Conservation (phyloP, 2,797 vertebrate genomes). For the Muscicapa striata region DNA sequence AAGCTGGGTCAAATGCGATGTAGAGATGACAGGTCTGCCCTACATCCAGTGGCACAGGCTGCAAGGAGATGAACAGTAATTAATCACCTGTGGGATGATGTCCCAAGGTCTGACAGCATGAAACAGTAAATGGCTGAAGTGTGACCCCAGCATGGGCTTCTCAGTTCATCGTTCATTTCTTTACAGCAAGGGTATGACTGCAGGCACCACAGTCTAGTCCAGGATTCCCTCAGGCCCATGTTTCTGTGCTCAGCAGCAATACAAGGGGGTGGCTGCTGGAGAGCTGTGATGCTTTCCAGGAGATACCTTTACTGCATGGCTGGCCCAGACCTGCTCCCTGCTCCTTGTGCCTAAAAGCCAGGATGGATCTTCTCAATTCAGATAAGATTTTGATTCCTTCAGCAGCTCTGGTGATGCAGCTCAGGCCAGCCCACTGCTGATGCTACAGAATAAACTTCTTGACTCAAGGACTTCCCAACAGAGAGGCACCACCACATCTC, state of each 20-base stretch:
- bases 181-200: neutral
- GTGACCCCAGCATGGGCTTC: neutral
- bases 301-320: neutral
- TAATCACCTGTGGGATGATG: neutral
- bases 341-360: neutral
- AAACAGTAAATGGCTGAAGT: neutral
- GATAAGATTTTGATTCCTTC: neutral
- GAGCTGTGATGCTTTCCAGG: neutral
- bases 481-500: neutral
- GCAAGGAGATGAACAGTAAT: constrained; percentile 1
- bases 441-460: neutral
- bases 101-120: neutral
- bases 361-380: neutral
- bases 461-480: neutral
- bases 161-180: neutral
- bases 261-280: neutral
- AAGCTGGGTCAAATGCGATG: too few relatives aligned
- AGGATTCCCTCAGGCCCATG: neutral
- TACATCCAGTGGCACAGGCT: constrained; percentile 79
- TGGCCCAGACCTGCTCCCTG: neutral
- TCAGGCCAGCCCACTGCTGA: neutral
- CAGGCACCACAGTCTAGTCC: rapidly evolving
- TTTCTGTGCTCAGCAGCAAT: neutral
- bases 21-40: neutral
- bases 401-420: neutral